Base-by-base conservation (phyloP, 2,888 invertebrate species). In the Synergus gifuensis region DNA sequence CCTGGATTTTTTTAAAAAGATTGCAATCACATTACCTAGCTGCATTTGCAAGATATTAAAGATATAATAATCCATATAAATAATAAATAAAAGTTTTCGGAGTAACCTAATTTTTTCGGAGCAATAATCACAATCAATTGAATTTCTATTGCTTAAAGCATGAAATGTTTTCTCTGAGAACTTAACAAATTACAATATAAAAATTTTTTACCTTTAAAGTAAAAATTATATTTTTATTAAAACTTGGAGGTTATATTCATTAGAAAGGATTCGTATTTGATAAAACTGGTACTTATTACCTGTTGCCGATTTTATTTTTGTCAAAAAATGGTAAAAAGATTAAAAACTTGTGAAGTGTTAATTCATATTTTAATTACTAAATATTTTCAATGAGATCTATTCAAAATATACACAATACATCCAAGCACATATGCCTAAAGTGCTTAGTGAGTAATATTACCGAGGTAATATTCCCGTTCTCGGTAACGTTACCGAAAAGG, bases 341-440 rank as follows among this genome's bases (percentile, higher is more conserved):
- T 54, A 3, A 54, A 73, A 54, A 54, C 36, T 28, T n/a, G 16
- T 36, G 1, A n/a, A 11, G 49, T 12, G 36, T 49, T 46, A 69
- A 69, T 54, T 73, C n/a, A 54, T 54, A 60, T 73, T 36, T n/a
- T 73, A 11, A 54, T 40, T 54, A 54, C 11, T 36, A 73, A 73
- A 73, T 28, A 54, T 54, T 73, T 73, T 36, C 8, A 40, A 36
- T n/a, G 16, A 2, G 5, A 22, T 60, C 60, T 60, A 18, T 54
- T 54, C 49, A 28, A 73, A 73, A 54, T 73, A 73, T 28, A 54
- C 54, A 73, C 36, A 22, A 67, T 18, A 44, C 22, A 44, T 22
- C 11, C 44, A 28, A 28, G 28, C 49, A 54, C 54, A 73, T 73
- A 73, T 73, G 73, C n/a, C n/a, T n/a, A n/a, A n/a, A n/a, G n/a